Base-by-base conservation (phyloP, 2,113 vertebrate genomes). In the Cervus canadensis region DNA sequence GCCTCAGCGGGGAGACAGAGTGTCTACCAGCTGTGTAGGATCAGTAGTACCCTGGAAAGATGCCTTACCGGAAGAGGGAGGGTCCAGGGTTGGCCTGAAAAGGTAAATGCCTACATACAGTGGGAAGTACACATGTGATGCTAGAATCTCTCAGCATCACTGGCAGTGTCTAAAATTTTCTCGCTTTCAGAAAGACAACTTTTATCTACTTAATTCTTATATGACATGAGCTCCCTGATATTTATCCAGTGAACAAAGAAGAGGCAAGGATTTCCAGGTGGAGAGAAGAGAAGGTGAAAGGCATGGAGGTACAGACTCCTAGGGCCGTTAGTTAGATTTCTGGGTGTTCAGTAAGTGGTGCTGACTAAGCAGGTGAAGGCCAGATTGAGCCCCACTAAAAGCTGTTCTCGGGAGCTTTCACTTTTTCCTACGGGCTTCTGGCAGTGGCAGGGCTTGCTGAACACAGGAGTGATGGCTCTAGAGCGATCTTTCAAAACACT, bases 271-370 rank as follows among this genome's bases (percentile, higher is more conserved):
- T 93, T 89, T 79, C 87, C 36, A 21, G 48, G 54, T 48, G 79
- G 30, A 85, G 45, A 56, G 85, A 71, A 11, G 79, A 56, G 78
- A 36, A 50, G 64, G 21, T 21, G 50, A 56, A 50, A 6, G 67
- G 79, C 14, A 1, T 6, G 40, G 87, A 19, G 33, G 25, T 5
- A 7, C 3, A 89, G 67, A 15, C 1, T 0, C 0, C 2, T 5
- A 8, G 0, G 33, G 62, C 17, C 11, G 8, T 48, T 3, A 30
- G 67, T 64, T 78, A 56, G 91, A 5, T 54, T 64, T 64, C 64
- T 33, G 23, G 43, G 62, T 76, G 25, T 30, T 15, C 10, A 21
- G 28, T 76, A 43, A 76, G 45, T 45, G 85, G 13, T 15, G 25
- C 40, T 33, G 17, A 25, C 26, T 5, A 48, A 25, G 57, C 14